Conservation (phyloP, 2,888 invertebrate species). For the Andrena bicolor region DNA sequence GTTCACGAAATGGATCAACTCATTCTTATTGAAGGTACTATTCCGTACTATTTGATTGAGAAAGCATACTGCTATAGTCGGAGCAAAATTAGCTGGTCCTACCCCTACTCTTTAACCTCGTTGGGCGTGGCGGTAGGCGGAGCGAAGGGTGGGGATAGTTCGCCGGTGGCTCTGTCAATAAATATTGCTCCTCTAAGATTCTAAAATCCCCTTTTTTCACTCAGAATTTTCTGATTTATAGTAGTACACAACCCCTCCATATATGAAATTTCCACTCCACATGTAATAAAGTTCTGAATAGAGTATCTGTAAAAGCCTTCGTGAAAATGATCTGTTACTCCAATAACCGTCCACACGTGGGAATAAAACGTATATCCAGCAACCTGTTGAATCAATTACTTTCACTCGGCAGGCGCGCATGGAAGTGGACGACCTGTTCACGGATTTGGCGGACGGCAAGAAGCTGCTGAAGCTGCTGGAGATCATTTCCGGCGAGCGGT, state of each 20-base stretch:
- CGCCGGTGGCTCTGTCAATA: no score
- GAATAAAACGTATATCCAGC: constrained; percentile 10
- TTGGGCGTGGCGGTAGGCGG: no score
- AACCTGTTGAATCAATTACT: constrained; percentile 23
- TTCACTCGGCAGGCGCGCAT: constrained; percentile 92
- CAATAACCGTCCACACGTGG: constrained; percentile 1
- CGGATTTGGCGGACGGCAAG: constrained; percentile 97
- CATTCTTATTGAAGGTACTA: constrained; percentile 95
- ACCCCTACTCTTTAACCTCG: no score
- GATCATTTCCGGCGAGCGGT: constrained; percentile 99
- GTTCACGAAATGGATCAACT: constrained; percentile 99
- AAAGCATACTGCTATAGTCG: no score
- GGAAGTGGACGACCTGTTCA: constrained; percentile 99
- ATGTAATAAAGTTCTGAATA: no score
- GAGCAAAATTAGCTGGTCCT: no score
- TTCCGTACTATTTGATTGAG: neutral
- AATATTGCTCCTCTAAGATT: no score
- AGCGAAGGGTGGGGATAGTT: no score
- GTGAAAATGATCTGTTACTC: neutral
- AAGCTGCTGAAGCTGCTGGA: constrained; percentile 97
- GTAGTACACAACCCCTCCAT: no score
- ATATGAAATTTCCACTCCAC: no score
- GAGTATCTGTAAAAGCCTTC: neutral
- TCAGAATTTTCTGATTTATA: no score
- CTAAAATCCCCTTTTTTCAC: no score